These are phyloP conservation scores for Phocides pigmalion DNA, from an alignment of 1,140 invertebrate genomes.

Conservation along the genomic window DNA sequence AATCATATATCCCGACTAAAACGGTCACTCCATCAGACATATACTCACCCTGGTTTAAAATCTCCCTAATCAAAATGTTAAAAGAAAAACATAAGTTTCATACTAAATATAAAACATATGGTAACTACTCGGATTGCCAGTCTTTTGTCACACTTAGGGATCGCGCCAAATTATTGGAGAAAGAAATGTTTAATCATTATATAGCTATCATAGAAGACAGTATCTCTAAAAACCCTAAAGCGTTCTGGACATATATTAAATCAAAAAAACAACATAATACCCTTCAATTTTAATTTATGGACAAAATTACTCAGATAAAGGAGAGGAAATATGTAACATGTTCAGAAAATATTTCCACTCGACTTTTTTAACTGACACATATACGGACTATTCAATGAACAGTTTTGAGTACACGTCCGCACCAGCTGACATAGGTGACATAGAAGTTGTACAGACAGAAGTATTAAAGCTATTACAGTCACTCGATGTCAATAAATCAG, in stretches of 20 bases:
- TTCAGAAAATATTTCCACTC: conserved; percentile 40
- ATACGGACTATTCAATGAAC: background rate
- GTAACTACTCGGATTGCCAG: conserved; percentile 26
- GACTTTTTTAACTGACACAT: conserved; percentile 17
- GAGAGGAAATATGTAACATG: conserved; percentile 31
- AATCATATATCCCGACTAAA: conserved; percentile 34
- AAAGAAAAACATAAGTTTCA: conserved; percentile 44
- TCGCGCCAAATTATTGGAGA: conserved; percentile 31
- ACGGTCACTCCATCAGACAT: background rate
- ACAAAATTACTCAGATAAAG: background rate
- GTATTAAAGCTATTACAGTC: background rate
- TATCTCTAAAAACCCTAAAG: conserved; percentile 34
- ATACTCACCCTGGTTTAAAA: conserved; percentile 39
- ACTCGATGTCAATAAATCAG: conserved; percentile 7
- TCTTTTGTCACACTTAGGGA: conserved; percentile 35
- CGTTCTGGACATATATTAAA: conserved; percentile 41
- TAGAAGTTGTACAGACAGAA: background rate
- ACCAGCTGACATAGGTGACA: background rate
- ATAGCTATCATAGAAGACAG: conserved; percentile 27
- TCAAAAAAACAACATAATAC: conserved; percentile 22
- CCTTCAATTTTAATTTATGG: conserved; percentile 26
- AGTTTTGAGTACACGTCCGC: background rate
- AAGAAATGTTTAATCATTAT: conserved; percentile 23
- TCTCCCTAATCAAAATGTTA: conserved; percentile 32
- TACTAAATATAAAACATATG: conserved; percentile 40